These are phyloP conservation scores for Theretra japonica DNA, from an alignment of 2,888 invertebrate species.

Conservation along the genomic window DNA sequence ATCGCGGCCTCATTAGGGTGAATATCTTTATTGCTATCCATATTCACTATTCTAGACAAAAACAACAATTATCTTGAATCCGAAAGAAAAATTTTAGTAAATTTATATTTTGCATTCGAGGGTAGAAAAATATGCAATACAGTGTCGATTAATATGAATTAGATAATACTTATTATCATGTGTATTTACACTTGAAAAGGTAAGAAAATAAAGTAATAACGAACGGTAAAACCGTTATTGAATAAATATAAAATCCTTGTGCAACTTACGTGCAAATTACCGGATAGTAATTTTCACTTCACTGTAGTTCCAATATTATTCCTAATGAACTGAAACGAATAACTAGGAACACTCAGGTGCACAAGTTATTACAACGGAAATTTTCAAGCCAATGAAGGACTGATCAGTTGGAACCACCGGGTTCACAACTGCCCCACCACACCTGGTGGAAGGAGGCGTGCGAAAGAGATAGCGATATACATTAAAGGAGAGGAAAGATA, in stretches of 20 bases:
- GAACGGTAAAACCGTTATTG: background rate
- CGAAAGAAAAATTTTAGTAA: background rate
- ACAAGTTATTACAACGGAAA: constrained; percentile 3
- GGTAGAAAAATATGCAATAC: too few relatives aligned
- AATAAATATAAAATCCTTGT: background rate
- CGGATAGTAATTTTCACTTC: too few relatives aligned
- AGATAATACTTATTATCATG: too few relatives aligned
- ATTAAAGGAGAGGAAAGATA: background rate
- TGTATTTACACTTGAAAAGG: too few relatives aligned
- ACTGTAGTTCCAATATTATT: too few relatives aligned
- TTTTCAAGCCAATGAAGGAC: background rate
- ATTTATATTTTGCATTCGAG: too few relatives aligned
- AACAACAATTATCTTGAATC: background rate
- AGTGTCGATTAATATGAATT: too few relatives aligned
- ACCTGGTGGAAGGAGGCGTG: background rate
- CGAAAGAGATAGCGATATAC: constrained; percentile 3
- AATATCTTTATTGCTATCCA: background rate
- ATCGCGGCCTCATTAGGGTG: background rate
- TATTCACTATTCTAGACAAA: background rate
- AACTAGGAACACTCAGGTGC: background rate
- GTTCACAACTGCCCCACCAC: background rate
- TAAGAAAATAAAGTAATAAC: background rate
- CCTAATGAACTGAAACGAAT: too few relatives aligned
- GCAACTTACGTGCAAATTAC: too few relatives aligned
- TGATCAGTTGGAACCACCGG: background rate